Base-by-base conservation (phyloP, 2,888 invertebrate species). In the Pandemis cinnamomeana region DNA sequence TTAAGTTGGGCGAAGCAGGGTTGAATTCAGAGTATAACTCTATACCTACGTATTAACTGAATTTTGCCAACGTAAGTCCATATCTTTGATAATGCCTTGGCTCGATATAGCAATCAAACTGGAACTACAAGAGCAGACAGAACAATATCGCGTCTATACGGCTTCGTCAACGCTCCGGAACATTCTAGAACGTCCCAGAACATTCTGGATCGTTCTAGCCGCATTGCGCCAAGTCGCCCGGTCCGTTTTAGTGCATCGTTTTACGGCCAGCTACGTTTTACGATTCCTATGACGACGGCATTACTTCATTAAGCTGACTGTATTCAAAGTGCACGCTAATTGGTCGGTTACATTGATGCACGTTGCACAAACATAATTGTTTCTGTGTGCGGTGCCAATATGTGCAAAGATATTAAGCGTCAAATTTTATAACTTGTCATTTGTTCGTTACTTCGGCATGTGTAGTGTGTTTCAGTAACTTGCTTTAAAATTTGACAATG, bases 261-360 rank as follows among this genome's bases (percentile, higher is more conserved):
- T 80, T 80, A 80, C 80, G 75, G 75, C 76, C 75, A 75, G 55
- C 77, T 74, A 75, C 77, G 70, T 71, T 80, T 81, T 81, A 82
- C 80, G 78, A 79, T 75, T 77, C 63, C 78, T 78, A 82, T 79
- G 76, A 80, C 78, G 79, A 80, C 73, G 69, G 77, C 72, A 79
- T 81, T 80, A 79, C 81, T 81, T 81, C 80, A 81, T 82, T 80
- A 80, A 73, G 74, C 71, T 10, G 67, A 64, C 66, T 55, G 41
- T 51, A 51, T 36, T 68, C 60, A 58, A 55, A 67, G 20, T 60
- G 58, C 7, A 8, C 67, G 41, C 60, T 68, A 68, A 68, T 68
- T 68, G 68, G 68, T 53, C 15, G 46, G 42, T 55, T 67, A 67
- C 67, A 67, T 42, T 55, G 41, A 55, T 64, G 64, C 48, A n/a